A percentile compares a stretch with the other conserved stretches of the same genome.
Conservation (phyloP, 1,140 invertebrate species). For the Ditylenchus dipsaci region DNA sequence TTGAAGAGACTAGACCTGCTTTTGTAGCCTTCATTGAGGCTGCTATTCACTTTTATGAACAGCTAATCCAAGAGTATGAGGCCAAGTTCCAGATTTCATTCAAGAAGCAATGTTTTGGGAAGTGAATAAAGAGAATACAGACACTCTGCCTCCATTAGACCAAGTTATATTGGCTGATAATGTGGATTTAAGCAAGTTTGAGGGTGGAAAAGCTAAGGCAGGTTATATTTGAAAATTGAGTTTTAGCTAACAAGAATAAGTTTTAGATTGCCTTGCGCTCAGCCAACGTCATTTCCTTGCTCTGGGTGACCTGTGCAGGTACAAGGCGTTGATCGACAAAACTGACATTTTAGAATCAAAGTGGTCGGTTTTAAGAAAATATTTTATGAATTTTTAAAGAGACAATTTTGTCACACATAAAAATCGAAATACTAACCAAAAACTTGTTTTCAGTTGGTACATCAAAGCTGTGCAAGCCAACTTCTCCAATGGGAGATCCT, state of each 20-base stretch:
- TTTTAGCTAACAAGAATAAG: background rate
- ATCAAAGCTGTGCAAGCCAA: slow-evolving; percentile 2
- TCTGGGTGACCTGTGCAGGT: background rate
- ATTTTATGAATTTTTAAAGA: no score
- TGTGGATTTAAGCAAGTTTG: background rate
- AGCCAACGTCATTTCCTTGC: slow-evolving; percentile 5
- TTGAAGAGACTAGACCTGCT: background rate
- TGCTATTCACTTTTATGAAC: background rate
- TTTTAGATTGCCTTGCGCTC: slow-evolving; percentile 1
- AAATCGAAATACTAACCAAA: background rate
- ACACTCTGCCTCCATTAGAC: background rate
- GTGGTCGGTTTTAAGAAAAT: no score
- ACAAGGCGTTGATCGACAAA: background rate
- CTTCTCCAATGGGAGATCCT: slow-evolving; percentile 1
- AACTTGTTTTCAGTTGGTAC: slow-evolving; percentile 1
- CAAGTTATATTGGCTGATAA: background rate
- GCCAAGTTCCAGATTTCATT: background rate
- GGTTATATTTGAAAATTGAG: background rate
- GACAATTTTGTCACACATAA: no score
- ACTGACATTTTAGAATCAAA: background rate
- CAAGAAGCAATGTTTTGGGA: background rate
- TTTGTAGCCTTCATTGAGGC: background rate
- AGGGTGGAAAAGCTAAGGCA: background rate
- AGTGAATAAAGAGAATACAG: background rate
- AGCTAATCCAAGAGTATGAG: background rate